Conservation (phyloP, 2,888 invertebrate genomes). For the Calameuta filiformis region DNA sequence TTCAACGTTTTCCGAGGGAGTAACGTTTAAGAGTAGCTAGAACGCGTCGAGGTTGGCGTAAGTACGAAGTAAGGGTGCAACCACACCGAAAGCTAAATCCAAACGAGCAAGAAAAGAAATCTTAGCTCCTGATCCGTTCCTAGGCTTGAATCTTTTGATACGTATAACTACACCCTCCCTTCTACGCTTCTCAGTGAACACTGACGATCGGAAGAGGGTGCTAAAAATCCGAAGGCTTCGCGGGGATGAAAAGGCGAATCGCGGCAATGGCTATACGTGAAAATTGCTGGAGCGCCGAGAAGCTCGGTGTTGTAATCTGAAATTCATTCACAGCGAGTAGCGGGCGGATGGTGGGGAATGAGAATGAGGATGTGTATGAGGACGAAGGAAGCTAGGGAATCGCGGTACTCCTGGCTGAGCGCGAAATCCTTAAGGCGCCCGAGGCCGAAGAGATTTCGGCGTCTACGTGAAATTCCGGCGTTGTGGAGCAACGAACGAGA, state of each 20-base stretch:
- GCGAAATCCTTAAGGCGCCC: neutral
- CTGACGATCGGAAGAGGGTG: neutral
- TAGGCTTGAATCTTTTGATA: neutral
- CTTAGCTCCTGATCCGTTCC: neutral
- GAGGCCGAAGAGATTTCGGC: neutral
- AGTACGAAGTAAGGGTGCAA: constrained; percentile 14
- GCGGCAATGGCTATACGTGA: neutral
- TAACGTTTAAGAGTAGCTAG: constrained; percentile 1
- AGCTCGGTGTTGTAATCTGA: neutral
- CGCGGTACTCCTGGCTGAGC: neutral
- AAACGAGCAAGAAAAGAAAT: neutral
- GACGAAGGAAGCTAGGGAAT: neutral
- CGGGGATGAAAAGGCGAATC: neutral
- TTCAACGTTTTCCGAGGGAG: constrained; percentile 40
- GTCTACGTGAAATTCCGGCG: neutral
- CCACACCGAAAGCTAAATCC: constrained; percentile 11
- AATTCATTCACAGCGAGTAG: neutral
- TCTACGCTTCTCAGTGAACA: neutral
- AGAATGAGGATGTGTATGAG: neutral
- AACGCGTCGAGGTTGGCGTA: constrained; percentile 11
- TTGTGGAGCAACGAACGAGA: neutral
- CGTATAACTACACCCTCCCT: neutral
- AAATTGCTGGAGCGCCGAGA: neutral
- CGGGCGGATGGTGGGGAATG: neutral
- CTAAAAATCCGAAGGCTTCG: neutral